These are phyloP conservation scores for Eulemur coronatus DNA, from an alignment of 2,797 vertebrate species.

Conservation along the genomic window DNA sequence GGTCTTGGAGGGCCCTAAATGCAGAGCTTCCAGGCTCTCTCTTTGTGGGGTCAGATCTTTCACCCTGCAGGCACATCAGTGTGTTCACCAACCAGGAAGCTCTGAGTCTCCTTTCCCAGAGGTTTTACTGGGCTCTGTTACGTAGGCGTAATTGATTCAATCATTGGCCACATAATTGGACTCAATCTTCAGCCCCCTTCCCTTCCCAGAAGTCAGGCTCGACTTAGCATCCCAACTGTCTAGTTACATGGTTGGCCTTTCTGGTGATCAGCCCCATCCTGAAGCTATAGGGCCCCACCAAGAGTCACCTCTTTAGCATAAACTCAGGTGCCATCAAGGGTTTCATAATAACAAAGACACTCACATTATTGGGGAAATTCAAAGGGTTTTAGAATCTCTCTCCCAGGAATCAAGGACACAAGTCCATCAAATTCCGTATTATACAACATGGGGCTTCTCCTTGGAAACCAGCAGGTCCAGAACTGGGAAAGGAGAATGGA, in stretches of 20 bases:
- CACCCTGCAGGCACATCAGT: neutral
- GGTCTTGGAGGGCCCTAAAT: neutral
- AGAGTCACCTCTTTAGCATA: neutral
- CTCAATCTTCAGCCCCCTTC: neutral
- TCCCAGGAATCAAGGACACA: neutral
- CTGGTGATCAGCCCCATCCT: neutral
- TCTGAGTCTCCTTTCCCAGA: neutral
- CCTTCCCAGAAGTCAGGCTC: neutral
- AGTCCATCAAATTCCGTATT: neutral
- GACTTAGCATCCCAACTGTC: neutral
- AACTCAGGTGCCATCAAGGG: neutral
- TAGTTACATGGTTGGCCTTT: neutral
- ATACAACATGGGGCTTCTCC: neutral
- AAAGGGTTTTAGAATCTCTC: neutral
- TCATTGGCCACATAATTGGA: neutral
- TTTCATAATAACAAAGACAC: neutral
- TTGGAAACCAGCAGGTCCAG: neutral
- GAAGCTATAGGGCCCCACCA: neutral
- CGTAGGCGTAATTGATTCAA: neutral
- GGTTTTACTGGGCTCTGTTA: neutral
- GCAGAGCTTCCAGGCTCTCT: neutral
- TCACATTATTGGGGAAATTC: neutral
- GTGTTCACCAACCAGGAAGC: neutral
- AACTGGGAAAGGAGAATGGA: neutral
- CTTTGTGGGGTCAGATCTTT: neutral